phyloP scores from a whole-genome alignment of 2,888 invertebrate genomes.

The Stratiomys singularior region DNA sequence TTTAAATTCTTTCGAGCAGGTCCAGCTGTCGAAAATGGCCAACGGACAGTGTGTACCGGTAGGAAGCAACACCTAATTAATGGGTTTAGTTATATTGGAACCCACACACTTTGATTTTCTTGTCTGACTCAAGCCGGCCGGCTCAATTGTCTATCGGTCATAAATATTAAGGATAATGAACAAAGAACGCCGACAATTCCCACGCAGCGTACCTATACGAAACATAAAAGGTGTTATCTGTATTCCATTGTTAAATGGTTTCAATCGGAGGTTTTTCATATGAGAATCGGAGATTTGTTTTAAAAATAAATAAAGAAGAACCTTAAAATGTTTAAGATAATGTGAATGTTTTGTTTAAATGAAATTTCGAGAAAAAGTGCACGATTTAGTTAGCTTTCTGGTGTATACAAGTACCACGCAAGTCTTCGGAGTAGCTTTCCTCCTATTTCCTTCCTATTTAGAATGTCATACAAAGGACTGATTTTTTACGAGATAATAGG shows the following conservation, averaged over 20 bases:
- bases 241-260: slow-evolving; percentile 4
- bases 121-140: neutral
- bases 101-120: slow-evolving; percentile 47
- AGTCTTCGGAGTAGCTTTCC: too few species aligned
- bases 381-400: too few species aligned
- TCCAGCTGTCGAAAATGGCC: slow-evolving; percentile 31
- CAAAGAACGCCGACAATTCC: slow-evolving; percentile 50
- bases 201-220: slow-evolving; percentile 11
- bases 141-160: slow-evolving; percentile 34
- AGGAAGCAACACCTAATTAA: slow-evolving; percentile 48
- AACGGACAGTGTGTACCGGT: neutral
- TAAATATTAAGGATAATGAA: slow-evolving; percentile 51
- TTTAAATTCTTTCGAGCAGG: neutral
- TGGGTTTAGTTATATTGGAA: slow-evolving; percentile 28
- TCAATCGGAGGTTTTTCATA: neutral
- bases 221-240: neutral
- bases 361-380: too few species aligned
- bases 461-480: too few species aligned
- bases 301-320: too few species aligned
- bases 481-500: too few species aligned
- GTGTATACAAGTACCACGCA: too few species aligned
- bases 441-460: too few species aligned
- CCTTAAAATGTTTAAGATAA: too few species aligned
- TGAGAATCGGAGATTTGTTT: too few species aligned
- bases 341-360: too few species aligned